These are phyloP conservation scores for Momotus momota DNA, from an alignment of 2,797 vertebrate genomes.

Conservation along the genomic window DNA sequence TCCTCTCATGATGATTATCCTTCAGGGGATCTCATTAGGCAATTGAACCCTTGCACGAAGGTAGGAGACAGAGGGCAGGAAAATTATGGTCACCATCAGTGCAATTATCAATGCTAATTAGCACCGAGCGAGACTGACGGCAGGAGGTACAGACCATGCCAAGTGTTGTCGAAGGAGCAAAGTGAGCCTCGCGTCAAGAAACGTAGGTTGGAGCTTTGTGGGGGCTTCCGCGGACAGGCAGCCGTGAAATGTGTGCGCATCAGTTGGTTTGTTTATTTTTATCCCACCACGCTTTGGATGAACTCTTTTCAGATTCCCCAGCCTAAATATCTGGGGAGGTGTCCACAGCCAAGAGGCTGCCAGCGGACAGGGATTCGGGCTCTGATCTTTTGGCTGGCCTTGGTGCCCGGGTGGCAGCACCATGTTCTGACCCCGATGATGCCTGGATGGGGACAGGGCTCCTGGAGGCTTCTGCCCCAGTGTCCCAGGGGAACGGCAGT, in stretches of 20 bases:
- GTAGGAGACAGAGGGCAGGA: slow-evolving; percentile 52
- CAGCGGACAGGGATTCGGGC: fast-evolving
- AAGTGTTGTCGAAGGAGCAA: not conserved
- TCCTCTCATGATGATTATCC: slow-evolving; percentile 25
- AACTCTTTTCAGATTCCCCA: not conserved
- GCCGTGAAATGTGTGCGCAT: fast-evolving
- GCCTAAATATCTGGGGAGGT: not conserved
- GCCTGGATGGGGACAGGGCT: not conserved
- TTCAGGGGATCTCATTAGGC: slow-evolving; percentile 50
- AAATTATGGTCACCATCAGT: slow-evolving; percentile 30
- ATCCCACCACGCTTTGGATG: not conserved
- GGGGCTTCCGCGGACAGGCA: not conserved
- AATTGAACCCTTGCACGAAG: slow-evolving; percentile 42
- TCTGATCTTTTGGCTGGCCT: not conserved
- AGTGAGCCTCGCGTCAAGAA: not conserved
- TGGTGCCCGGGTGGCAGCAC: not conserved
- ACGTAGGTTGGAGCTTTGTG: not conserved
- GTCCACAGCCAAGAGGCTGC: not conserved
- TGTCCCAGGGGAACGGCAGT: fast-evolving
- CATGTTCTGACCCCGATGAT: fast-evolving
- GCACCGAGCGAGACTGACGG: not conserved
- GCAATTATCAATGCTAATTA: slow-evolving; percentile 73
- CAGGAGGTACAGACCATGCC: not conserved
- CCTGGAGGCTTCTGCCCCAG: not conserved
- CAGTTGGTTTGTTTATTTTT: not conserved